Conservation (phyloP, 2,888 invertebrate species). For the Timema podura region DNA sequence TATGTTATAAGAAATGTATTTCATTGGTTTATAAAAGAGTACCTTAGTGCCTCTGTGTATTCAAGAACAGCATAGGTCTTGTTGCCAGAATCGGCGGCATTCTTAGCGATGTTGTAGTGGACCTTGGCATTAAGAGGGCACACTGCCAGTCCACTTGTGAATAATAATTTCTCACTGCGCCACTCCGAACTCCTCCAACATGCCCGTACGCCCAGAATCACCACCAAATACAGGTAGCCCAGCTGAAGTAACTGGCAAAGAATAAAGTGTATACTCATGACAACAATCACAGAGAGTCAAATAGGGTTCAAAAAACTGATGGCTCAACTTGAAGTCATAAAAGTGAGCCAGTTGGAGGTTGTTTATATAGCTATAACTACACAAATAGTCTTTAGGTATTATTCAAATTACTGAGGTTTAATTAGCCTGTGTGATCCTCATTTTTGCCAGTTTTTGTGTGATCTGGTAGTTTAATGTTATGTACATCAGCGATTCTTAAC, state of each 20-base stretch:
- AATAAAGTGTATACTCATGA: background rate
- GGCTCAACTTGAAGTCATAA: background rate
- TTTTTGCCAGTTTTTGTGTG: too few species aligned
- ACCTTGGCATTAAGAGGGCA: slow-evolving; percentile 93
- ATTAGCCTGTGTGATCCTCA: too few species aligned
- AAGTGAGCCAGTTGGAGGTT: too few species aligned
- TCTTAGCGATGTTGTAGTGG: slow-evolving; percentile 85
- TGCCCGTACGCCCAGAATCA: slow-evolving; percentile 43
- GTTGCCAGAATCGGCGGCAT: slow-evolving; percentile 70
- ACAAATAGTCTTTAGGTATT: too few species aligned
- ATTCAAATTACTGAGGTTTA: too few species aligned
- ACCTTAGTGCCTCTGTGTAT: slow-evolving; percentile 74
- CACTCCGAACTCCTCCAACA: slow-evolving; percentile 70
- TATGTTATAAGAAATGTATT: too few species aligned
- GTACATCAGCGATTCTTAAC: too few species aligned
- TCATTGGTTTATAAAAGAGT: too few species aligned
- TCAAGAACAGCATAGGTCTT: slow-evolving; percentile 65
- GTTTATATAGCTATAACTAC: too few species aligned
- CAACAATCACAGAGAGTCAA: background rate
- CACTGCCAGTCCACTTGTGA: slow-evolving; percentile 73
- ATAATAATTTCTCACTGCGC: slow-evolving; percentile 74
- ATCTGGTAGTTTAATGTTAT: too few species aligned
- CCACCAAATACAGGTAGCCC: slow-evolving; percentile 38
- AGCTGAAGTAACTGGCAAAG: slow-evolving; percentile 36
- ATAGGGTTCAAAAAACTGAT: background rate